Evolutionary conservation across 2,888 invertebrate genomes (phyloP).

Genomic region (Drosophila recens): DNA sequence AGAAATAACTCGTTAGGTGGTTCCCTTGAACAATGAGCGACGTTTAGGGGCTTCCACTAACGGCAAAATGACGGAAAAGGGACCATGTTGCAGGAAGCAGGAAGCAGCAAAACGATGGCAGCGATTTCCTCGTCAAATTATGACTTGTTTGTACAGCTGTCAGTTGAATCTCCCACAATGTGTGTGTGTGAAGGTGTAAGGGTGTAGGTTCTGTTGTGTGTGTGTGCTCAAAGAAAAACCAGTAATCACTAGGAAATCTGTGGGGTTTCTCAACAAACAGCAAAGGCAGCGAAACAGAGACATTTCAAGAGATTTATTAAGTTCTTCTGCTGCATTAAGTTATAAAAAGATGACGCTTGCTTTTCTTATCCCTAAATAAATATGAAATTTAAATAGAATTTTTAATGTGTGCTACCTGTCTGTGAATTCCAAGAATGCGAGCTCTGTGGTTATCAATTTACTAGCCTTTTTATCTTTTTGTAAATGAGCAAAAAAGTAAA

Average conservation of each 20-base stretch:
- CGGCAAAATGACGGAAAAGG: slow-evolving; percentile 54
- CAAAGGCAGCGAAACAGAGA: neutral
- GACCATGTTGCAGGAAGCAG: slow-evolving; percentile 57
- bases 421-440: slow-evolving; percentile 4
- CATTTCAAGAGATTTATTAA: slow-evolving; percentile 32
- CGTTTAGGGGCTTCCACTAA: slow-evolving; percentile 52
- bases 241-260: slow-evolving; percentile 56
- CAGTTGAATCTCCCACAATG: slow-evolving; percentile 47
- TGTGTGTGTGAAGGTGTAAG: neutral
- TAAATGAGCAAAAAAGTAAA: neutral
- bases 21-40: slow-evolving; percentile 49
- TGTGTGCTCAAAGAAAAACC: slow-evolving; percentile 33
- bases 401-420: slow-evolving; percentile 9
- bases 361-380: neutral
- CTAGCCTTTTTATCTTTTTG: neutral
- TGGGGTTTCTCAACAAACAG: slow-evolving; percentile 40
- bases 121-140: slow-evolving; percentile 74
- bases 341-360: slow-evolving; percentile 16
- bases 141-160: slow-evolving; percentile 78
- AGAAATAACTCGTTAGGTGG: slow-evolving; percentile 70
- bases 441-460: neutral
- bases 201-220: slow-evolving; percentile 4
- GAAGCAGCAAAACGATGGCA: slow-evolving; percentile 58
- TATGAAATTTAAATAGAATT: slow-evolving; percentile 24
- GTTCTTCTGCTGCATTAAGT: slow-evolving; percentile 30